Evolutionary conservation across 1,140 invertebrate species (phyloP), one percentile per base, ranked within the genome.

Genomic region (Drosophila miranda): DNA sequence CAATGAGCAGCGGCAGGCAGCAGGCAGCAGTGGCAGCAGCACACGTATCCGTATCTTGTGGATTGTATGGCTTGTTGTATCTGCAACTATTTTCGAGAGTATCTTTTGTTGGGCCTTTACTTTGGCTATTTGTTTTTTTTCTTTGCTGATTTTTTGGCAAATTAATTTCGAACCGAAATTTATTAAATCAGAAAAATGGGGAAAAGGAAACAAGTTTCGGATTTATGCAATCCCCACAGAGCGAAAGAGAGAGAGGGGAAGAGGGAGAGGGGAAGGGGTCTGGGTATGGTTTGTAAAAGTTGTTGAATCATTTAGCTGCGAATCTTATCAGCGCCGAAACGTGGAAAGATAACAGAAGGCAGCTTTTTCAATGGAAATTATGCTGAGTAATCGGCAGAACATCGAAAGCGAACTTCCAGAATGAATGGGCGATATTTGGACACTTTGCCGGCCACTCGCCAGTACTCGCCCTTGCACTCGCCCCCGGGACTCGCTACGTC

Each of bases 1-100:
- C 80, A 84, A 84, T 84, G 80, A 82, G 78, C 74, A 69, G 28
- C 11, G 9, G 23, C 11, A 14, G 23, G 30, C 38, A 50, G 44
- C 49, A 50, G 23, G 28, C 51, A 44, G 26, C 14, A 52, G 11
- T 16, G 3, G 9, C 30, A 52, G 14, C 41, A 28, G 30, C 49
- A 71, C 34, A 52, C 13, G 30, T 51, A 51, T 51, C 49, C 14
- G 49, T 28, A 30, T 13, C n/a, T 38, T 38, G 11, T 13, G 34
- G 34, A 38, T 38, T 28, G 49, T 51, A 9, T 30, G 34, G 30
- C 19, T 48, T 28, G 43, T 68, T 60, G 57, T 60, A 60, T 44
- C 41, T 68, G 64, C 64, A 68, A 68, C 64, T 68, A 68, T 68
- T 68, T 68, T 38, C 34, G 34, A 38, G 34, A 38, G 64, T 68